phyloP scores from a whole-genome alignment of 2,797 vertebrate species.

The Scolopax rusticola region DNA sequence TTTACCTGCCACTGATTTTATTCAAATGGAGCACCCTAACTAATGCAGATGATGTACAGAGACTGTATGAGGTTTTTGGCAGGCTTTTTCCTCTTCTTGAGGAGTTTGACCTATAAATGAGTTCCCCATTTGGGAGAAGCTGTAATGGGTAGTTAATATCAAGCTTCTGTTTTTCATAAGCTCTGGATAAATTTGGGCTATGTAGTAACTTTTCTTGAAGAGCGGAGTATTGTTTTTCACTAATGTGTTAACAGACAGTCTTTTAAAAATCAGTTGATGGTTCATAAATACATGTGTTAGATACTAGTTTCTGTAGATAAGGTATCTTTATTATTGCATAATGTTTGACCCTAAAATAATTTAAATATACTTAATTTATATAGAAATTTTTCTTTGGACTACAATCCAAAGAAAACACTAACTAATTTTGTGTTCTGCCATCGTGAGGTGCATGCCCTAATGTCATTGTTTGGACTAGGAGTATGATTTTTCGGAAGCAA shows the following conservation, averaged over 20 bases:
- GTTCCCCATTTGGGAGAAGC: not conserved
- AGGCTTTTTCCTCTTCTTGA: not conserved
- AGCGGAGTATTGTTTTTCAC: not conserved
- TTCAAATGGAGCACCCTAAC: not conserved
- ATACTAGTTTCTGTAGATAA: not conserved
- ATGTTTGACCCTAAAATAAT: not conserved
- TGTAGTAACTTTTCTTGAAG: not conserved
- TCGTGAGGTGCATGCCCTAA: not conserved
- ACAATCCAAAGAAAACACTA: not conserved
- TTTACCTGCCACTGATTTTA: not conserved
- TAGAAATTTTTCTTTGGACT: not conserved
- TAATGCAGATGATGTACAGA: not conserved
- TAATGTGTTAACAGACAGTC: not conserved
- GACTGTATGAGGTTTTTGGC: not conserved
- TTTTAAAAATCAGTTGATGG: not conserved
- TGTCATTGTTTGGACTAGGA: not conserved
- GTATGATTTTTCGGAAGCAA: not conserved
- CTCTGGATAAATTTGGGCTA: not conserved
- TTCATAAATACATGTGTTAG: not conserved
- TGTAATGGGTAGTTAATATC: not conserved
- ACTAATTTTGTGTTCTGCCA: not conserved
- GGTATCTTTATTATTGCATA: not conserved
- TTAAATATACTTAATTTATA: not conserved
- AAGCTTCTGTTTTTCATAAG: not conserved
- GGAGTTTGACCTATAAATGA: not conserved